phyloP scores from a whole-genome alignment of 2,797 vertebrate genomes.

The Peromyscus eremicus region DNA sequence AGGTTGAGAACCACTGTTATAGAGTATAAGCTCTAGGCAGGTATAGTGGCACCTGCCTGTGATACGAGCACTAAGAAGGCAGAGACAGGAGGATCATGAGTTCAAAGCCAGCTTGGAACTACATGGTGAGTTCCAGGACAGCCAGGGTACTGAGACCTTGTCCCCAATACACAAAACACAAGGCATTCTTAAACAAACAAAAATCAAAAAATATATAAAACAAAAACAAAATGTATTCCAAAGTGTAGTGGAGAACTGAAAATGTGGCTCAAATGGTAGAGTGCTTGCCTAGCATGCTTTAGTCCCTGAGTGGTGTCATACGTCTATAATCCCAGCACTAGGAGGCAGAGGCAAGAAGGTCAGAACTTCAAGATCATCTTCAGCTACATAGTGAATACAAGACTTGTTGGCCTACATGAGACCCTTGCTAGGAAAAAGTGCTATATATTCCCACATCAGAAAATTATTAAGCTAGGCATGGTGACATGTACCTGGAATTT shows the following conservation, averaged over 20 bases:
- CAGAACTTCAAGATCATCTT: background rate
- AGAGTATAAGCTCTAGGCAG: background rate
- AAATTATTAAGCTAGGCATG: background rate
- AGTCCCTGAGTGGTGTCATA: background rate
- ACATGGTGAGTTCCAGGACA: background rate
- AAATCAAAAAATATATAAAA: background rate
- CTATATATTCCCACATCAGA: slow-evolving; percentile 11
- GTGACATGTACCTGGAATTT: background rate
- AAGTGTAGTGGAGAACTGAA: background rate
- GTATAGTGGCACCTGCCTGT: background rate
- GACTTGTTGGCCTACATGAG: background rate
- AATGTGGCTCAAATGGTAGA: background rate
- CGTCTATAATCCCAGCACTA: background rate
- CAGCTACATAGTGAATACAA: background rate
- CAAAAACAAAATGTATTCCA: background rate
- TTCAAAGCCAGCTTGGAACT: background rate
- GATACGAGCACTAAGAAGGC: background rate
- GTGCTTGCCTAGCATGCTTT: background rate
- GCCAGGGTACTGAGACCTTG: background rate
- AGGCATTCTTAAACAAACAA: background rate
- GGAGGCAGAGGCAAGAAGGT: background rate
- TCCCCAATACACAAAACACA: background rate
- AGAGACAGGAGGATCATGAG: background rate
- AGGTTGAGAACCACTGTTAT: background rate
- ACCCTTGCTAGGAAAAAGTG: background rate